Base-by-base conservation (phyloP, 2,888 invertebrate genomes). In the Leptothorax acervorum region DNA sequence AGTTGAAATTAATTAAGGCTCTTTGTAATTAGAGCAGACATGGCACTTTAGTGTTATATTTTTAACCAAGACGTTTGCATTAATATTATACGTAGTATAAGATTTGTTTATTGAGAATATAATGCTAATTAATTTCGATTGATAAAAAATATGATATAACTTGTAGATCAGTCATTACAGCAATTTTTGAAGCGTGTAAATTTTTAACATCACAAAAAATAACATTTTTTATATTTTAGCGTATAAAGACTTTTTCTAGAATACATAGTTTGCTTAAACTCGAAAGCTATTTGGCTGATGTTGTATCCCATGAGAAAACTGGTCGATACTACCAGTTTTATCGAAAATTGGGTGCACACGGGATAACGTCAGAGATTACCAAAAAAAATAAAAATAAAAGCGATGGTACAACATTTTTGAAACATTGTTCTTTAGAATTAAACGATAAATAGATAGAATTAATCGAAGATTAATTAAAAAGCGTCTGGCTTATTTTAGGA, bases 381-480 rank as follows among this genome's bases (percentile, higher is more conserved):
- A 66, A 42, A 65, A 63, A 66, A 53, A 65, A 63, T 53, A 42
- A 53, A 48, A 28, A 23, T 31, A 55, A 70, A n/a, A 53, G 9
- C 4, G 18, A 39, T 12, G 39, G 48, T 28, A 35, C 18, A 28
- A 15, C 12, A 4, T 51, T 66, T 60, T 48, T 1, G 6, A 23
- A 65, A 31, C 23, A 28, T 45, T 18, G 31, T 31, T 70, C 42
- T 82, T 55, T 48, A 3, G 9, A 35, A 81, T 23, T 62, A 84
- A 89, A 87, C 82, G 81, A 86, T 74, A 86, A 35, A 35, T 35
- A 35, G 35, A 35, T 35, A 35, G 35, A 5, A 35, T 6, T 68
- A 15, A 28, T 73, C 42, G 62, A 78, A 76, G 78, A 86, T 89
- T 88, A 86, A 88, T 88, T 81, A 83, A 39, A 35, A 15, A 45